Evolutionary conservation across 1,140 invertebrate species (phyloP), one percentile per base, ranked within the genome.

Genomic region (Macrocentrus cingulum): DNA sequence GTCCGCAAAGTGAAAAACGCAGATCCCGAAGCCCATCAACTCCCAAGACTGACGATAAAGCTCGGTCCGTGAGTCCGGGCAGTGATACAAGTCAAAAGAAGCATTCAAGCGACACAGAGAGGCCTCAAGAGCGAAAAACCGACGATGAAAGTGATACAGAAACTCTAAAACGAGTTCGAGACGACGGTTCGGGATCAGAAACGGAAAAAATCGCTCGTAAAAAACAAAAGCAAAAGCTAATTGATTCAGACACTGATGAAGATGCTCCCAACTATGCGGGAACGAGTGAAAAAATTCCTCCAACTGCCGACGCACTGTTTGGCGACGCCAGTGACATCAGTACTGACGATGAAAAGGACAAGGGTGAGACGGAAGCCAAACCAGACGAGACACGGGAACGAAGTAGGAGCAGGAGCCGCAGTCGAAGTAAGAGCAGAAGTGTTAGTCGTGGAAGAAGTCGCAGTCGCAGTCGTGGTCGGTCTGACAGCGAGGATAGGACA

Each of bases 271-370:
- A 15, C 51, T 18, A 42, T 18, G 55, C 70, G 75, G 3, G 63
- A 64, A 63, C 78, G 77, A 61, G 79, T 79, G 63, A 64, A 69
- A 2, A 76, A 76, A 0, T 23, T 19, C 16, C 16, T 76, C 87
- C 86, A 16, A 87, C 85, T 36, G 91, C 91, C 5, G 87, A 89
- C 59, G 92, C 92, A 36, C 80, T 98, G 18, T 97, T 97, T 80
- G 95, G 94, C 36, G 94, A 95, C 79, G 93, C 92, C 20, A 92
- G 91, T 66, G 94, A 96, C 70, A 95, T 96, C 15, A 95, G 91
- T 75, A 85, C 85, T 20, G 89, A 90, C 51, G 87, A 90, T 37
- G 89, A 91, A 61, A 87, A 84, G 11, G 79, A 80, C 8, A 84
- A 83, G 72, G 69, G 18, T 69, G 72, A 50, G 75, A 82, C 29